Evolutionary conservation across 2,888 invertebrate species (phyloP).

Genomic region (Malthinus seriepunctatus): DNA sequence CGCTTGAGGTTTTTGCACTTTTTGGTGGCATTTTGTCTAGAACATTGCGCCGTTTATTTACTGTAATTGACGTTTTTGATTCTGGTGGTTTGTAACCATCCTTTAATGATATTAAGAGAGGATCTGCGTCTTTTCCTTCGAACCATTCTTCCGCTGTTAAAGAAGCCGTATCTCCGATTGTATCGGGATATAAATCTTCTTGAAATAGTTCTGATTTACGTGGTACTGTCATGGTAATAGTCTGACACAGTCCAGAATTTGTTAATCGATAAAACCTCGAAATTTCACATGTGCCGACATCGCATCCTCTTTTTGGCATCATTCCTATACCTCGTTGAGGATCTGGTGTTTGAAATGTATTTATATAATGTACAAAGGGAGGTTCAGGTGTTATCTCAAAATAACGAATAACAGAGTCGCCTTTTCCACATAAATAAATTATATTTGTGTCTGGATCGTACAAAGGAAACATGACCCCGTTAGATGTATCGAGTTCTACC

Average conservation of each 20-base stretch:
- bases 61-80: conserved; percentile 72
- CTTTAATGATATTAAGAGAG: conserved; percentile 88
- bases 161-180: conserved; percentile 87
- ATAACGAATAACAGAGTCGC: conserved; percentile 91
- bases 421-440: conserved; percentile 95
- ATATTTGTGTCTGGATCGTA: conserved; percentile 96
- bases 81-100: conserved; percentile 73
- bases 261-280: conserved; percentile 94
- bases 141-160: conserved; percentile 92
- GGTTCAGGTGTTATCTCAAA: conserved; percentile 85
- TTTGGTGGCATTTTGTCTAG: conserved; percentile 68
- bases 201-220: conserved; percentile 97
- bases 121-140: conserved; percentile 86
- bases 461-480: conserved; percentile 95
- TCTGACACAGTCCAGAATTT: conserved; percentile 92
- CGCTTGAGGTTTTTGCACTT: conserved; percentile 47
- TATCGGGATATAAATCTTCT: conserved; percentile 96
- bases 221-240: conserved; percentile 97
- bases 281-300: conserved; percentile 93
- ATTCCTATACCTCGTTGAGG: conserved; percentile 96
- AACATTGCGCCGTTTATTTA: conserved; percentile 77
- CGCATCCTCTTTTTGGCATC: conserved; percentile 98
- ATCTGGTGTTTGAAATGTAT: conserved; percentile 96
- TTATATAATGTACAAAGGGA: conserved; percentile 95
- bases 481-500: conserved; percentile 92